A percentile compares a stretch with the other conserved stretches of the same genome.
Evolutionary conservation across 1,140 invertebrate genomes (phyloP).

Genomic region (Tetragnatha versicolor): DNA sequence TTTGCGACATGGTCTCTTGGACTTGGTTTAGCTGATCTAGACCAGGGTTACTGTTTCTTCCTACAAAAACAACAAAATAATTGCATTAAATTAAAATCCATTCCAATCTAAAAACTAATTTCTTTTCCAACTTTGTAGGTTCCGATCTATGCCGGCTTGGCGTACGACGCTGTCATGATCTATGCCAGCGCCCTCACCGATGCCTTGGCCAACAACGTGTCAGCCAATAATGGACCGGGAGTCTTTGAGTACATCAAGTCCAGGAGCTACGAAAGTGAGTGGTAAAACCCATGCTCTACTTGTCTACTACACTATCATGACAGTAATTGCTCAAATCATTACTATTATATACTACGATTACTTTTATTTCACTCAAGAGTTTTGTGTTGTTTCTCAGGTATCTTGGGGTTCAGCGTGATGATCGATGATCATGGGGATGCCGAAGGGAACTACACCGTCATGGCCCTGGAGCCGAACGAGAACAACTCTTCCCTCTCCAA

Average conservation of each 20-base stretch:
- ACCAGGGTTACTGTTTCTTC: neutral
- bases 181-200: constrained; percentile 82
- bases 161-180: constrained; percentile 87
- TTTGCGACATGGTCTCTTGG: neutral
- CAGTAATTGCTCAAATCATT: no score
- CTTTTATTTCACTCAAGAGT: no score
- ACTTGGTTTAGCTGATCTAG: no score
- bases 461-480: constrained; percentile 69
- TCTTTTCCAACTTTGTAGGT: constrained; percentile 69
- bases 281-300: no score
- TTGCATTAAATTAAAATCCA: no score
- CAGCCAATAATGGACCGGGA: constrained; percentile 76
- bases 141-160: constrained; percentile 82
- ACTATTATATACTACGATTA: no score
- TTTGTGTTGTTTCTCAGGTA: constrained; percentile 62
- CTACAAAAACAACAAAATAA: neutral
- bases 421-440: constrained; percentile 89
- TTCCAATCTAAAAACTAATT: no score
- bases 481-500: constrained; percentile 58
- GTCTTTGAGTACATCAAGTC: constrained; percentile 76
- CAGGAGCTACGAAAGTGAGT: constrained; percentile 72
- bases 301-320: no score
- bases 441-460: constrained; percentile 87
- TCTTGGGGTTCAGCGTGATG: constrained; percentile 73
- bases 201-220: constrained; percentile 71